Base-by-base conservation (phyloP, 2,113 vertebrate species). In the Aythya baeri region DNA sequence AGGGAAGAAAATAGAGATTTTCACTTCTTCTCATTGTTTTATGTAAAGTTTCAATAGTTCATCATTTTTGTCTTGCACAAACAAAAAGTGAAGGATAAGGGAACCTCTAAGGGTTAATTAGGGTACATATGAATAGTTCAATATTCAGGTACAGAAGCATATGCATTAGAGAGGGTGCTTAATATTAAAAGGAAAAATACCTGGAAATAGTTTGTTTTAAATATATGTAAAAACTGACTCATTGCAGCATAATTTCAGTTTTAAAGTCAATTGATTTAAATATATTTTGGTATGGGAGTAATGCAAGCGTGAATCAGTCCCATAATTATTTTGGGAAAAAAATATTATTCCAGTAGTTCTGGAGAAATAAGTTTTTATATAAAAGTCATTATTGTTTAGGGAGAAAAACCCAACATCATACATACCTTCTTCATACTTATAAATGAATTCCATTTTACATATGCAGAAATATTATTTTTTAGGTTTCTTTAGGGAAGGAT, bases 401-500 rank as follows among this genome's bases (percentile, higher is more conserved):
- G 46, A 86, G 29, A 23, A 67, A 41, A 91, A 80, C 46, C 20
- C 46, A 49, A 20, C 5, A 49, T 11, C 9, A 83, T 88, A 29
- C 1, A 36, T 54, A 70, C 71, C 68, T 94, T 91, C 91, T 91
- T 95, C 55, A 61, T 49, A 63, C 14, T 52, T 95, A 59, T 66
- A 94, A 92, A 89, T 91, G 46, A 96, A 92, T 94, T 96, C 63
- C 38, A 83, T 84, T 62, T 94, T 91, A 65, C 72, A 31, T 93
- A 91, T 79, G 81, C 50, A 96, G 44, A 96, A 83, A 38, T 67
- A 23, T 73, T 95, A 96, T 61, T 66, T 73, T 91, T 93, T 77
- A 76, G 26, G 23, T 85, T 93, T 97, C 79, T 83, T 93, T 96
- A 94, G 68, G 34, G 78, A 92, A 89, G 26, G 74, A 13, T 71